Evolutionary conservation across 2,113 vertebrate genomes (phyloP).

Genomic region (Triplophysa rosa): DNA sequence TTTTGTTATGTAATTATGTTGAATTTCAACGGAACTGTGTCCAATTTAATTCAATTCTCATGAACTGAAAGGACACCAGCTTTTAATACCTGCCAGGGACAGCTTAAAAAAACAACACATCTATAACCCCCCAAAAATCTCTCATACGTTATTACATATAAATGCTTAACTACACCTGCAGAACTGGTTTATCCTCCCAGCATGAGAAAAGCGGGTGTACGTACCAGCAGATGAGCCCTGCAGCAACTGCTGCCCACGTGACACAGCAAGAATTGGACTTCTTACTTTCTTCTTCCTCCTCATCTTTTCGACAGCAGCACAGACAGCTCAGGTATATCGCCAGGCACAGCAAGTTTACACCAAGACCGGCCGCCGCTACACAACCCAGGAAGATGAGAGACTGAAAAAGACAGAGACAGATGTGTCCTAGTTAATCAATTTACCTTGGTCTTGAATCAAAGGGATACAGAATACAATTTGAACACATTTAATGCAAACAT

Average conservation of each 20-base stretch:
- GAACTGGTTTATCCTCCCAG: not conserved
- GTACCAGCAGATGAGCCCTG: slow-evolving; percentile 93
- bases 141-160: not conserved
- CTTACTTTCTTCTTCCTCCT: slow-evolving; percentile 78
- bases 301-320: slow-evolving; percentile 84
- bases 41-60: not conserved
- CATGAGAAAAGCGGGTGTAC: slow-evolving; percentile 34
- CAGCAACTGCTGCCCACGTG: slow-evolving; percentile 87
- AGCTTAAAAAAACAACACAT: not conserved
- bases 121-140: not conserved
- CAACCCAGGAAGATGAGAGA: slow-evolving; percentile 88
- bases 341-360: slow-evolving; percentile 88
- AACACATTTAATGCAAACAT: not conserved
- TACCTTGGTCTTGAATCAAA: not conserved
- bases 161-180: not conserved
- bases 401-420: slow-evolving; percentile 64
- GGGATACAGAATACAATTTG: not conserved
- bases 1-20: no score
- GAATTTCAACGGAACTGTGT: no score
- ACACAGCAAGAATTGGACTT: slow-evolving; percentile 81
- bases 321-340: slow-evolving; percentile 82
- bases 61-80: not conserved
- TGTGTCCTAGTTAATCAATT: not conserved
- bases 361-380: slow-evolving; percentile 82
- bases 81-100: not conserved